A percentile compares a stretch with the other conserved stretches of the same genome.
These are phyloP conservation scores for Gymnorhina tibicen DNA, from an alignment of 2,113 vertebrate genomes.

Conservation along the genomic window DNA sequence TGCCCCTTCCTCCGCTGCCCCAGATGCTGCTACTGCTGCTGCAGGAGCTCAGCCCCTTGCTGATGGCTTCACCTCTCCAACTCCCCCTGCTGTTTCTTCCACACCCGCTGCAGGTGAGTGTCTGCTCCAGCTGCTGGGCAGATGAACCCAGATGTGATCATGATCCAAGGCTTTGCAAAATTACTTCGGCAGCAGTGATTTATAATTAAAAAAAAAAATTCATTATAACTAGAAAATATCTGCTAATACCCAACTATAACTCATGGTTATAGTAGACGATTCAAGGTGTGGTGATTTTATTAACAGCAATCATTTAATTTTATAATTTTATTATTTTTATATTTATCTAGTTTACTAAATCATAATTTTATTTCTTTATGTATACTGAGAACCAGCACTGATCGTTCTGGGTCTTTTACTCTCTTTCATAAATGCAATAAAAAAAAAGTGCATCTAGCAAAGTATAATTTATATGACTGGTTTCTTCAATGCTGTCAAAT, in stretches of 20 bases:
- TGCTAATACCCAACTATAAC: not conserved
- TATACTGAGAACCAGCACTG: not conserved
- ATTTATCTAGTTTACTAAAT: not conserved
- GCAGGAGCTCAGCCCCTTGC: slow-evolving; percentile 84
- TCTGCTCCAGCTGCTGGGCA: slow-evolving; percentile 23
- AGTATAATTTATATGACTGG: not conserved
- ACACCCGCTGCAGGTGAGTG: slow-evolving; percentile 91
- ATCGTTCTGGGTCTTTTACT: not conserved
- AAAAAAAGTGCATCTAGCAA: not conserved
- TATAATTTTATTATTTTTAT: not conserved
- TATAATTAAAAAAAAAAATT: not conserved
- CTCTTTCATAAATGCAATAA: not conserved
- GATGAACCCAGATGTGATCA: not conserved
- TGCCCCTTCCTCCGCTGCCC: slow-evolving; percentile 76
- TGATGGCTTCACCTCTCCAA: slow-evolving; percentile 87
- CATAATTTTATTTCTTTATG: not conserved
- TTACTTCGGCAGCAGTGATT: not conserved
- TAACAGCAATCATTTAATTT: not conserved
- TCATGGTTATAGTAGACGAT: not conserved
- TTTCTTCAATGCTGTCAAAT: not conserved
- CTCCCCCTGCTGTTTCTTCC: slow-evolving; percentile 90
- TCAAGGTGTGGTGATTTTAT: not conserved
- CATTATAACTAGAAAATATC: not conserved
- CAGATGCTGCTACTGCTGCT: slow-evolving; percentile 78
- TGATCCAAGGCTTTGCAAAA: not conserved